These are phyloP conservation scores for Leptobrachium ailaonicum DNA, from an alignment of 2,113 vertebrate genomes.

Conservation along the genomic window DNA sequence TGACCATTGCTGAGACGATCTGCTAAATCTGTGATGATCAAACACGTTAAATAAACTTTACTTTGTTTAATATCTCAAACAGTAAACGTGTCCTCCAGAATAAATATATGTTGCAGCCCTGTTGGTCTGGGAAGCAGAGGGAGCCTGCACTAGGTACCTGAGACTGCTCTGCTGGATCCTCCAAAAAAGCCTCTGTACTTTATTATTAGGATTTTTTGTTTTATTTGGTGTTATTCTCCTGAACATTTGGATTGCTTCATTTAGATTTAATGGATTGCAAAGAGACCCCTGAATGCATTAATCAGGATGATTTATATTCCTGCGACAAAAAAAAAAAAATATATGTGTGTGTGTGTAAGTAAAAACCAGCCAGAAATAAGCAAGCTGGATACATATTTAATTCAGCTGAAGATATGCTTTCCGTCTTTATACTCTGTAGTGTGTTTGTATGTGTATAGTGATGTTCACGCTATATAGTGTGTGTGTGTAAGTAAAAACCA, in stretches of 20 bases:
- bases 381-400: no score
- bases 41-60: conserved; percentile 61
- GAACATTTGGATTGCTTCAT: background rate
- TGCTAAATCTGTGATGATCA: conserved; percentile 56
- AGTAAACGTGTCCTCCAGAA: conserved; percentile 55
- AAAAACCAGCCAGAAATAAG: no score
- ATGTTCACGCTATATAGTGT: no score
- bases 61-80: conserved; percentile 61
- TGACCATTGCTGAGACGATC: conserved; percentile 49
- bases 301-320: no score
- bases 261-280: background rate
- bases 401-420: no score
- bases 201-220: background rate
- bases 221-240: background rate
- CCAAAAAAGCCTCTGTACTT: no score
- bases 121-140: background rate
- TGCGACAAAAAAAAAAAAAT: no score
- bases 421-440: no score
- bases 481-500: no score
- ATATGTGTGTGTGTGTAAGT: no score
- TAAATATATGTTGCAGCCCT: conserved; percentile 50
- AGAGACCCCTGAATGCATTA: no score
- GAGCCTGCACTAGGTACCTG: background rate
- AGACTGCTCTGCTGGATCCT: background rate
- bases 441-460: no score